Percentiles rank a stretch among this genome's conserved stretches.
phyloP scores from a whole-genome alignment of 2,888 invertebrate species.

The Phaedon cochleariae region DNA sequence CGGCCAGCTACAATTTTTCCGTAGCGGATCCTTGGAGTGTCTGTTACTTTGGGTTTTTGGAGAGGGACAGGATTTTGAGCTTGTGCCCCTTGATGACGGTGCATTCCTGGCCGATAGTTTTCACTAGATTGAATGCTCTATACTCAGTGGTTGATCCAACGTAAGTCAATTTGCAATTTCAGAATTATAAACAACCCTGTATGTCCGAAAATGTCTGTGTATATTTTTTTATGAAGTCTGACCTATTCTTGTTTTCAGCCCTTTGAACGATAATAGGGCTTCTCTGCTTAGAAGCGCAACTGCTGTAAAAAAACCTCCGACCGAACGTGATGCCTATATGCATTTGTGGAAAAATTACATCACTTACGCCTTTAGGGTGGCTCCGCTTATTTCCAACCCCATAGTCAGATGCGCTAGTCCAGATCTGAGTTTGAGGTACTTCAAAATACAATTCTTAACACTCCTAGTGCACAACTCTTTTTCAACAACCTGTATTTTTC shows the following conservation, averaged over 20 bases:
- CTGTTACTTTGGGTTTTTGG: conserved; percentile 88
- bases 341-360: conserved; percentile 98
- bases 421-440: conserved; percentile 90
- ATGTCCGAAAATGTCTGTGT: not conserved
- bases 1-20: conserved; percentile 65
- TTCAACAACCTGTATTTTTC: too few species aligned
- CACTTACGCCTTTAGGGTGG: conserved; percentile 94
- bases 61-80: conserved; percentile 82
- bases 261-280: conserved; percentile 95
- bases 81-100: conserved; percentile 86
- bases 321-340: conserved; percentile 93
- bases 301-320: conserved; percentile 87
- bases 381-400: conserved; percentile 89
- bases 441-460: too few species aligned
- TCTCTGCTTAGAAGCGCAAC: conserved; percentile 90
- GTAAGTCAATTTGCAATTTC: conserved; percentile 64
- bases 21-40: conserved; percentile 91
- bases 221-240: not conserved
- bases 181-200: too few species aligned
- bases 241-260: conserved; percentile 67
- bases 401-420: conserved; percentile 92
- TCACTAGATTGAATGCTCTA: conserved; percentile 87
- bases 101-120: conserved; percentile 96
- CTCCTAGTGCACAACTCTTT: too few species aligned
- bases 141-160: conserved; percentile 95